Conservation (phyloP, 2,113 vertebrate genomes). For the Odocoileus hemionus region DNA sequence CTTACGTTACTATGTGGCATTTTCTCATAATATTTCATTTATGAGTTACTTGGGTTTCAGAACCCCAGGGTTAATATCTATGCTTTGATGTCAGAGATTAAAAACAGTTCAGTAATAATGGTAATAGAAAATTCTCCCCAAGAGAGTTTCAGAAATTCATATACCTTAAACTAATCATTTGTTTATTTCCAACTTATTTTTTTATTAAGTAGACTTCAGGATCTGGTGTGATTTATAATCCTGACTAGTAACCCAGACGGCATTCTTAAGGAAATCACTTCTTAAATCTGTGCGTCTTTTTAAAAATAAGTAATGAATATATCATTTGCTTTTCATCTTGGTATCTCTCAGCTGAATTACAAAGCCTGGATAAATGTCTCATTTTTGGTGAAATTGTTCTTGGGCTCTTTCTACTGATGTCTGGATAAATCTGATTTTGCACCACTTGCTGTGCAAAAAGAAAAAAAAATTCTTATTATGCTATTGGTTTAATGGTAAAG, state of each 20-base stretch:
- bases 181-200: conserved; percentile 58
- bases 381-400: neutral
- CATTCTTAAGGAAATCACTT: conserved; percentile 49
- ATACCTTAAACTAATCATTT: conserved; percentile 56
- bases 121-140: conserved; percentile 52
- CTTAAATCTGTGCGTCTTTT: neutral
- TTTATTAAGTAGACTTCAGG: conserved; percentile 48
- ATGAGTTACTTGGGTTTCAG: conserved; percentile 56
- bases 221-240: conserved; percentile 55
- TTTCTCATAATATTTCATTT: conserved; percentile 57
- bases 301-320: conserved; percentile 10
- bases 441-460: neutral
- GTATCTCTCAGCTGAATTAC: neutral
- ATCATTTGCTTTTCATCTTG: conserved; percentile 39
- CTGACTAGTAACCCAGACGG: neutral
- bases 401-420: neutral
- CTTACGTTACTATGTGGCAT: neutral
- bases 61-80: conserved; percentile 41
- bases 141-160: conserved; percentile 63
- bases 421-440: neutral
- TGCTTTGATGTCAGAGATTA: conserved; percentile 61
- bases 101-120: conserved; percentile 61
- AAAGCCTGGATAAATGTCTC: conserved; percentile 28
- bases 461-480: neutral
- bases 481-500: neutral